phyloP scores from a whole-genome alignment of 2,888 invertebrate species.

The Microplitis deprimator region DNA sequence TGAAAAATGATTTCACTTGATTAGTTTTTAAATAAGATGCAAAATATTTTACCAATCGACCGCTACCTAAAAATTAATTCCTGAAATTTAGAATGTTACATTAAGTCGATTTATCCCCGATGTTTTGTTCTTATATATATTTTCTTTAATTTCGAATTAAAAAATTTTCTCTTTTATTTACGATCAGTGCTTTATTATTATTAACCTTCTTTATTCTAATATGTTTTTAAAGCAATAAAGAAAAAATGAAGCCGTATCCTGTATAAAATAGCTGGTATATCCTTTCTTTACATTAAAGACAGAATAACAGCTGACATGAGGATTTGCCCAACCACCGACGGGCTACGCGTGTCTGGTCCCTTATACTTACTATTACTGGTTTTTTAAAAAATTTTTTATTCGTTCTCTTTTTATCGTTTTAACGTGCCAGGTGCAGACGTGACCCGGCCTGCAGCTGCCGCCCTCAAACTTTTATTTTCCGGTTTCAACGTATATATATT shows the following conservation, averaged over 20 bases:
- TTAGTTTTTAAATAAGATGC: no score
- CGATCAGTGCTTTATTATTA: no score
- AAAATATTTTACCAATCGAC: no score
- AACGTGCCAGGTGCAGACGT: conserved; percentile 28
- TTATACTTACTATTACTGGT: conserved; percentile 3
- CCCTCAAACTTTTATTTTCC: conserved; percentile 8
- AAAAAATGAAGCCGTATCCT: neutral
- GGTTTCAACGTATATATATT: neutral
- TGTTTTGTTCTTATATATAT: no score
- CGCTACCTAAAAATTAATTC: no score
- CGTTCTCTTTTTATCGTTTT: conserved; percentile 18
- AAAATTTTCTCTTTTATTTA: no score
- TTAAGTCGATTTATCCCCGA: no score
- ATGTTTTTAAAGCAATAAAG: neutral
- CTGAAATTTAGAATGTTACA: no score
- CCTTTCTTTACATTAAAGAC: neutral
- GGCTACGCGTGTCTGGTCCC: conserved; percentile 25
- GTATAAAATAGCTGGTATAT: conserved; percentile 1
- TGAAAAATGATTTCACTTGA: no score
- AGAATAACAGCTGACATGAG: conserved; percentile 21
- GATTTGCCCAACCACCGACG: conserved; percentile 8
- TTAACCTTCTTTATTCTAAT: no score
- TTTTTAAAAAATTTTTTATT: neutral
- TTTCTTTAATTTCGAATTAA: no score
- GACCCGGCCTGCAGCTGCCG: conserved; percentile 22